These are phyloP conservation scores for Sarcophaga rosellei DNA, from an alignment of 2,888 invertebrate genomes.

Conservation along the genomic window DNA sequence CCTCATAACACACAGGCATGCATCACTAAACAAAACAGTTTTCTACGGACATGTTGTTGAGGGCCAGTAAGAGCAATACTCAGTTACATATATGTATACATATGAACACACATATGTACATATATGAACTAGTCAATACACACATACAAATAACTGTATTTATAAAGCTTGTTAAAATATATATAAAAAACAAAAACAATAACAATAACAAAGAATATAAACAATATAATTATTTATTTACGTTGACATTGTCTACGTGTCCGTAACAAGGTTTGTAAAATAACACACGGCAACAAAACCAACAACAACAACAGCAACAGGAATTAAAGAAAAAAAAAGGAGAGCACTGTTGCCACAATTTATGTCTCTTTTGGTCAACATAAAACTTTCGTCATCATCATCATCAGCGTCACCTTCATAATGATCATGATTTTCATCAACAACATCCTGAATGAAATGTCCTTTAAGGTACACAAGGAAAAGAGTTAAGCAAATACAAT, in stretches of 20 bases:
- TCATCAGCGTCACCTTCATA: too few relatives aligned
- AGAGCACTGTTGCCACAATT: too few relatives aligned
- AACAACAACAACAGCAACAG: not conserved
- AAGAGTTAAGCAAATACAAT: not conserved
- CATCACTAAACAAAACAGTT: too few relatives aligned
- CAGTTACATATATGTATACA: too few relatives aligned
- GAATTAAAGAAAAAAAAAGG: not conserved
- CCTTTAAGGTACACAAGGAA: not conserved
- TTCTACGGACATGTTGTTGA: too few relatives aligned
- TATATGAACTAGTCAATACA: too few relatives aligned
- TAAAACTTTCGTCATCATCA: too few relatives aligned
- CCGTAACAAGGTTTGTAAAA: conserved; percentile 44
- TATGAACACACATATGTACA: too few relatives aligned
- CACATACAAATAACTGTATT: too few relatives aligned
- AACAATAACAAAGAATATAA: not conserved
- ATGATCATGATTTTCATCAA: not conserved
- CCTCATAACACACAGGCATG: too few relatives aligned
- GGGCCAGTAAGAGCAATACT: too few relatives aligned
- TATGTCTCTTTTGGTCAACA: too few relatives aligned
- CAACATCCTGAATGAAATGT: not conserved
- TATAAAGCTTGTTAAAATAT: not conserved
- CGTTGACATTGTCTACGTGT: conserved; percentile 64
- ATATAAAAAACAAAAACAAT: not conserved
- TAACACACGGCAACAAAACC: not conserved
- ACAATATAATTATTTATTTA: conserved; percentile 60